Conservation (phyloP, 2,797 vertebrate species). For the Sebastes dallii region DNA sequence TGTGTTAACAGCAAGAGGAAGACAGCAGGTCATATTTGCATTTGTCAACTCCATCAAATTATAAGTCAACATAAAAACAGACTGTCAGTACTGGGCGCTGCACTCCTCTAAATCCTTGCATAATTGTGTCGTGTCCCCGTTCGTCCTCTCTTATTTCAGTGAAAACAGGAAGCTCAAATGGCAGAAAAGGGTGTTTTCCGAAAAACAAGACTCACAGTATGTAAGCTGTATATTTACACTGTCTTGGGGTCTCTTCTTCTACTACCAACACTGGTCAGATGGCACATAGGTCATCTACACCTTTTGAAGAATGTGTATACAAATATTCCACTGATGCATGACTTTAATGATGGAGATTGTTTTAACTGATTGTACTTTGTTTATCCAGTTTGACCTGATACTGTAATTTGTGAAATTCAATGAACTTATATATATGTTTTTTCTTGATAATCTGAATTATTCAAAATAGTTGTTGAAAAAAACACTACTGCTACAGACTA, state of each 20-base stretch:
- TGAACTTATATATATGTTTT: slow-evolving; percentile 30
- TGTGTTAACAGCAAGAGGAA: slow-evolving; percentile 50
- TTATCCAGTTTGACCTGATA: slow-evolving; percentile 56
- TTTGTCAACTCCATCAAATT: slow-evolving; percentile 42
- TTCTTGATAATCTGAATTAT: slow-evolving; percentile 55
- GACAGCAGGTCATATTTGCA: slow-evolving; percentile 48
- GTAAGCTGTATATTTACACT: slow-evolving; percentile 41
- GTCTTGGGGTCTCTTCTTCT: slow-evolving; percentile 43
- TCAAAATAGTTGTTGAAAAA: slow-evolving; percentile 53
- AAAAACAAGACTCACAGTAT: slow-evolving; percentile 23
- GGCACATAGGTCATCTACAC: slow-evolving; percentile 63
- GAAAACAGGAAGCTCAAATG: slow-evolving; percentile 54
- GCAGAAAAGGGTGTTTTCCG: slow-evolving; percentile 53
- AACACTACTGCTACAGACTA: slow-evolving; percentile 62
- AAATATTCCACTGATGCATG: slow-evolving; percentile 73
- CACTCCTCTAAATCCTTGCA: slow-evolving; percentile 15
- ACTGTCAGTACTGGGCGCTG: neutral
- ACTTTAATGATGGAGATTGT: slow-evolving; percentile 46
- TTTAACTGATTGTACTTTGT: slow-evolving; percentile 58
- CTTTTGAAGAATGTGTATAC: slow-evolving; percentile 71
- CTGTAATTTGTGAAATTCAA: slow-evolving; percentile 69
- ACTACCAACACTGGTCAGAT: slow-evolving; percentile 74
- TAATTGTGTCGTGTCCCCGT: slow-evolving; percentile 11
- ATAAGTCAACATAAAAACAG: slow-evolving; percentile 25
- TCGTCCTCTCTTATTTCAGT: slow-evolving; percentile 52